These are phyloP conservation scores for Sebastes fasciatus DNA, from an alignment of 2,113 vertebrate species.

Conservation along the genomic window DNA sequence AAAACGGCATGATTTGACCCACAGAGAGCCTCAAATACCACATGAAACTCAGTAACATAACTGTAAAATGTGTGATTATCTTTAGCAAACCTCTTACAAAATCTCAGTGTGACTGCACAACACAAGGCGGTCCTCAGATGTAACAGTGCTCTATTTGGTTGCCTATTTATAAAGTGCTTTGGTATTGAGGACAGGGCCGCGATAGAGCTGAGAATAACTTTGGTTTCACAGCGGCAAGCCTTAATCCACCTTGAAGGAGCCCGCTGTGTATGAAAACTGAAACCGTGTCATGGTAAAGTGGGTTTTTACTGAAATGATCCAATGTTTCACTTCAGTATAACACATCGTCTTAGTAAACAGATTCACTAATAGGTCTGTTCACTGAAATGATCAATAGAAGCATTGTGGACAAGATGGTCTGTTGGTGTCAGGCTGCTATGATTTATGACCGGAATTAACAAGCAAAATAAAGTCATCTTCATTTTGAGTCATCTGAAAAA, in stretches of 20 bases:
- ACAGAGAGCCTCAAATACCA: not conserved
- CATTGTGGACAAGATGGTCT: not conserved
- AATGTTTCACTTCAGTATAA: not conserved
- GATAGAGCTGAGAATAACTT: slow-evolving; percentile 74
- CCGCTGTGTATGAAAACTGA: slow-evolving; percentile 28
- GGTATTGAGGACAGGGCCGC: slow-evolving; percentile 66
- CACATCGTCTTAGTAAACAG: not conserved
- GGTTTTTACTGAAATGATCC: slow-evolving; percentile 40
- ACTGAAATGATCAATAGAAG: not conserved
- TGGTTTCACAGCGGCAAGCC: slow-evolving; percentile 53
- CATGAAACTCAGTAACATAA: not conserved
- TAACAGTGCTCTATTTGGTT: slow-evolving; percentile 57
- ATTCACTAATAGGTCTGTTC: not conserved
- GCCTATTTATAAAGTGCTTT: slow-evolving; percentile 66
- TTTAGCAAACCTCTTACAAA: not conserved
- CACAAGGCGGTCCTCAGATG: slow-evolving; percentile 47
- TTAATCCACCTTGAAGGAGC: slow-evolving; percentile 67
- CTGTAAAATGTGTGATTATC: slow-evolving; percentile 6
- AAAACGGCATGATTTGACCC: not conserved
- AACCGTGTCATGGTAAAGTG: slow-evolving; percentile 44
- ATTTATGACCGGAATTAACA: not conserved
- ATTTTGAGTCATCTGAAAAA: not conserved
- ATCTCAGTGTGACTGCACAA: slow-evolving; percentile 10
- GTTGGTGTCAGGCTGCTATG: not conserved
- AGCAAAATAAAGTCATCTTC: not conserved